These are phyloP conservation scores for Pristionchus entomophagus DNA, from an alignment of 2,888 invertebrate genomes.

Conservation along the genomic window DNA sequence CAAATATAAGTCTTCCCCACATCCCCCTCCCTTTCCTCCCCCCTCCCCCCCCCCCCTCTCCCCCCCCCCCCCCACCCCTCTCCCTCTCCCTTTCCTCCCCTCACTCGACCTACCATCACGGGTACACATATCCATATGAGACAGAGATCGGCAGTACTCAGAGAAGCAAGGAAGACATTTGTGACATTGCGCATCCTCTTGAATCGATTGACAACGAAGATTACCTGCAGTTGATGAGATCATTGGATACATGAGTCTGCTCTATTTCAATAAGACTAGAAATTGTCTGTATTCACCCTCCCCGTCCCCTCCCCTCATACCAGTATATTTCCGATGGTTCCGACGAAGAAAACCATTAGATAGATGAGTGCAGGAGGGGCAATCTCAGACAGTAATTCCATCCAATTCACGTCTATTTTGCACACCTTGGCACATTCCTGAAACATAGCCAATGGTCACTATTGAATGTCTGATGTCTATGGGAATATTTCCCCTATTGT, in stretches of 20 bases:
- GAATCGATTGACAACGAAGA: conserved; percentile 70
- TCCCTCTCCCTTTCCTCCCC: no score
- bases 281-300: neutral
- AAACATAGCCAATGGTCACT: neutral
- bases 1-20: neutral
- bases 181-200: conserved; percentile 79
- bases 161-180: conserved; percentile 83
- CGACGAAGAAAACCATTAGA: conserved; percentile 66
- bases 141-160: conserved; percentile 84
- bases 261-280: no score
- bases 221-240: conserved; percentile 57
- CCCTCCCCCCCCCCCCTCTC: no score
- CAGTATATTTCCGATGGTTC: conserved; percentile 68
- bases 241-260: no score
- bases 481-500: neutral
- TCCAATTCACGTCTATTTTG: neutral
- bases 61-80: no score
- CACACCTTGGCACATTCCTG: conserved; percentile 8
- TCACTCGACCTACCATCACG: no score
- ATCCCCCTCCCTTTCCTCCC: neutral
- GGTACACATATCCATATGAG: conserved; percentile 84
- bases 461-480: neutral
- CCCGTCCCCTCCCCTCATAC: conserved; percentile 13
- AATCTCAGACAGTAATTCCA: conserved; percentile 53
- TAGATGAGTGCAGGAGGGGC: conserved; percentile 66